Base-by-base conservation (phyloP, 1,140 invertebrate species). In the Drosophila micromelanica region DNA sequence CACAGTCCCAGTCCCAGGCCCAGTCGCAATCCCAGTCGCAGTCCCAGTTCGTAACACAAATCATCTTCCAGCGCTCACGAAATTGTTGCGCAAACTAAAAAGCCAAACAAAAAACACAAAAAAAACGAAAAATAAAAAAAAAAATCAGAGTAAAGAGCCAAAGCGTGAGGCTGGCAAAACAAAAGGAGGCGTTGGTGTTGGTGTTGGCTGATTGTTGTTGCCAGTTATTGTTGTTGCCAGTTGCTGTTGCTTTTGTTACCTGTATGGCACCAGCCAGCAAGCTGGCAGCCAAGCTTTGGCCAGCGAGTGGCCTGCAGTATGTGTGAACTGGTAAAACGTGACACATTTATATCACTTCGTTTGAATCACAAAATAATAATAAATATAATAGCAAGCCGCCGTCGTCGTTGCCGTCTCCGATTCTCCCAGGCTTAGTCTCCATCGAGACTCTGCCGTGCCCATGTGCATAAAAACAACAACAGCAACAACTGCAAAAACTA, bases 341-440 rank as follows among this genome's bases (percentile, higher is more conserved):
- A 89, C 84, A 89, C 84, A 89, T 89, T 89, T 90, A 89, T 89
- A 89, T 89, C 84, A 89, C 84, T 89, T 89, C 84, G 84, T 89
- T 89, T 89, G 84, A 89, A 89, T 89, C 84, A 74, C 84, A 89
- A 89, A 89, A 89, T 89, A 89, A 89, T 89, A 89, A 89, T 89
- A 89, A 89, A 89, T 89, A 89, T 89, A 89, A 89, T 89, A 89
- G 84, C 84, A 65, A 84, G 56, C 43, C 74, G 63, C 74, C 75
- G 32, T 13, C 42, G 15, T 32, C 67, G 11, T 51, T 40, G 37
- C 56, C 78, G 35, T 70, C 60, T 63, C 60, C 62, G 67, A 80
- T 84, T 85, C 74, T 65, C 59, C 46, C 61, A 65, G 75, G 62
- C 63, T 62, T 61, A 27, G 54, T 67, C 32, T 59, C 55, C n/a